Base-by-base conservation (phyloP, 2,113 vertebrate genomes). In the Sula dactylatra region DNA sequence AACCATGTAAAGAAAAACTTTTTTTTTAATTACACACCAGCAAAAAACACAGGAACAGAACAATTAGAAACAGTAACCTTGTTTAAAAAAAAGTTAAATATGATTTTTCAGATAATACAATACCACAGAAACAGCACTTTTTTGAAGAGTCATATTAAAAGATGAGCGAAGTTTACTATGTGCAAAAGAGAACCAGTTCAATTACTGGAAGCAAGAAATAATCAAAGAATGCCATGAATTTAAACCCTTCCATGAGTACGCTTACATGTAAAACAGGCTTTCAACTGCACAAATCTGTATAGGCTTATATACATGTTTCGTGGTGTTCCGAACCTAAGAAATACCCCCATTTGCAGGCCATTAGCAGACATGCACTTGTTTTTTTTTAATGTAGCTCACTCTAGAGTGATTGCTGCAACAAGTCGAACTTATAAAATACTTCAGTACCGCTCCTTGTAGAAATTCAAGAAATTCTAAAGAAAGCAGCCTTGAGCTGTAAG, bases 91-190 rank as follows among this genome's bases (percentile, higher is more conserved):
- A 95, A 98, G 95, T 97, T 96, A 98, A 98, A 98, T 97, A 96
- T 97, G 95, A 97, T 97, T 97, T 98, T 97, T 97, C 97, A 98
- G 98, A 66, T 96, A 96, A 98, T 97, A 98, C 98, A 96, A 88
- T 97, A 98, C 90, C 98, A 98, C 98, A 98, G 98, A 98, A 98
- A 98, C 98, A 98, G 98, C 98, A 98, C 97, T 98, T 97, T 25
- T 97, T 83, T 97, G 69, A 97, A 97, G 97, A 97, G 96, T 95
- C 86, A 88, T 98, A 97, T 66, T 96, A 96, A 98, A 97, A 96
- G 93, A 95, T 96, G 93, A 95, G 81, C 42, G 9, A 73, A 95
- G 86, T 97, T 98, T 97, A 93, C 96, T 86, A 97, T 98, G 98
- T 98, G 98, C 98, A 98, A 98, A 98, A 91, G 95, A 96, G 93